Conservation (phyloP, 1,140 invertebrate species). For the Leucophenga varia region DNA sequence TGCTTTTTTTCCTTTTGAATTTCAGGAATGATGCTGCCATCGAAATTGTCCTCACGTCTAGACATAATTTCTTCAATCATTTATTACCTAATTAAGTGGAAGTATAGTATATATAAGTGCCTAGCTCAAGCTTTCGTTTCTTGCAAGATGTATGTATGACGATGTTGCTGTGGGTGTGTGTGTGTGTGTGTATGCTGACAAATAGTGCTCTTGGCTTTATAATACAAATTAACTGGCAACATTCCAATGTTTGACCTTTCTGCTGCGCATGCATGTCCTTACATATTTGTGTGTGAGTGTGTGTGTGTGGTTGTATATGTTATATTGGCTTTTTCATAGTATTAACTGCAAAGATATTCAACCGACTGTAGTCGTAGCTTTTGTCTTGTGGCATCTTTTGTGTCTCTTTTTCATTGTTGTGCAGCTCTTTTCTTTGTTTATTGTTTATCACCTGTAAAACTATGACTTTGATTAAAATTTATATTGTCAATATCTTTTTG, state of each 20-base stretch:
- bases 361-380: slow-evolving; percentile 13
- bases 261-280: slow-evolving; percentile 10
- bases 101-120: slow-evolving; percentile 45
- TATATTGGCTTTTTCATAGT: too few species aligned
- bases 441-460: slow-evolving; percentile 14
- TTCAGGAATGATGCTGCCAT: slow-evolving; percentile 33
- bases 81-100: slow-evolving; percentile 58
- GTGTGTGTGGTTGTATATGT: too few species aligned
- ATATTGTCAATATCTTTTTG: too few species aligned
- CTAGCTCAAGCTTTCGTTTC: slow-evolving; percentile 28
- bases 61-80: slow-evolving; percentile 58
- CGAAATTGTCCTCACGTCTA: slow-evolving; percentile 55
- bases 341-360: too few species aligned
- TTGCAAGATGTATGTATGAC: slow-evolving; percentile 10
- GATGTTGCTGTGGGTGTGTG: too few species aligned
- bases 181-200: too few species aligned
- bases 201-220: slow-evolving; percentile 23
- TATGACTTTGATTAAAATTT: too few species aligned
- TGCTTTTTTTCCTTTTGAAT: slow-evolving; percentile 3
- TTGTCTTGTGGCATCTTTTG: slow-evolving; percentile 24
- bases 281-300: too few species aligned
- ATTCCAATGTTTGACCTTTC: slow-evolving; percentile 52
- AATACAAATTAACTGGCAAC: slow-evolving; percentile 51
- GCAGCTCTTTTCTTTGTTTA: slow-evolving; percentile 21
- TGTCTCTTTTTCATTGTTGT: slow-evolving; percentile 12